Base-by-base conservation (phyloP, 2,113 vertebrate species). In the Oenanthe oenanthe region DNA sequence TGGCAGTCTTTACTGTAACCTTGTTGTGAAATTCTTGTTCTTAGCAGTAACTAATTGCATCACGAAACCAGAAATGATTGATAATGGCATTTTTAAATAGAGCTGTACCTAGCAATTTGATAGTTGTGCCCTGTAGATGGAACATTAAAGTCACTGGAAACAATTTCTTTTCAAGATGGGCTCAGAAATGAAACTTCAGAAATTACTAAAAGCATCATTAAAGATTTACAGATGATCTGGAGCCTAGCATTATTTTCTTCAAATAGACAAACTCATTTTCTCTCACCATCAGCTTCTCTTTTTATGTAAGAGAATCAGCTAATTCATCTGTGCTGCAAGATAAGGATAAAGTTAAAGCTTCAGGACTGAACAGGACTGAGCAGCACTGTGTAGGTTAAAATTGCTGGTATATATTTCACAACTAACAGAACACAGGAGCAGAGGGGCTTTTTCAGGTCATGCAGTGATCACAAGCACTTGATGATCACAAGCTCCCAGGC, bases 131-230 rank as follows among this genome's bases (percentile, higher is more conserved):
- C 20, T 28, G 28, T 29, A 74, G 56, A 68, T 34, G 29, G 71
- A 88, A 53, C 7, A 85, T 88, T 95, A 82, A 51, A 89, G 51
- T 70, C 53, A 45, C 34, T 92, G 48, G 21, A 86, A 96, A 73
- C 8, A 18, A 25, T 86, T 79, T 68, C 19, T 88, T 88, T 89
- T 85, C 43, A 57, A 95, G 58, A 60, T 70, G 28, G 38, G 28
- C 60, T 94, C 79, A 79, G 80, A 89, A 93, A 82, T 57, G 25
- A 85, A 93, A 95, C 47, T 95, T 76, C 75, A 92, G 62, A 96
- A 92, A 92, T 91, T 96, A 43, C 67, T 93, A 68, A 95, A 96
- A 93, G 51, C 60, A 80, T 77, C 78, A 62, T 96, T 85, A 93
- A 95, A 90, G 89, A 93, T 87, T 92, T 81, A 94, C 34, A 92